Base-by-base conservation (phyloP, 1,140 invertebrate genomes). In the Xylocopa sonorina region DNA sequence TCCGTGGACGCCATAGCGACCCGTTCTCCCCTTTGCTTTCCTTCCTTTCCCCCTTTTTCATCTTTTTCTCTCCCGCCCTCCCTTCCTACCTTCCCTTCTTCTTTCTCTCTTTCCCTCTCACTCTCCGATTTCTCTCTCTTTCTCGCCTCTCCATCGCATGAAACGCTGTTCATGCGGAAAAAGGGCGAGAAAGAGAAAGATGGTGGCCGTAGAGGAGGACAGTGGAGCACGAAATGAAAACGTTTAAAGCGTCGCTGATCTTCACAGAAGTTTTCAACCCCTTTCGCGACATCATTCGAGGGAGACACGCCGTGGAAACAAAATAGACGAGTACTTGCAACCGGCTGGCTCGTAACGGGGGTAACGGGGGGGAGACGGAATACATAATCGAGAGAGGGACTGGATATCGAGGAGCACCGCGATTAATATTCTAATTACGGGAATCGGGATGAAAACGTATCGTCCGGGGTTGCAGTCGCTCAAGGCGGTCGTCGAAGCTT, bases 1-100 rank as follows among this genome's bases (percentile, higher is more conserved):
- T 87, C 81, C 63, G 75, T 82, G 79, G 87, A 88, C 90, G 91
- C 92, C 91, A 92, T 92, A 86, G 88, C 90, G 86, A 86, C 85
- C 82, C 87, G 87, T 84, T 69, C 83, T 53, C 57, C 64, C 62
- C 24, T 63, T 64, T 67, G 24, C 57, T 73, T 75, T 62, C 41
- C 63, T 75, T 63, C 41, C 43, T 46, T 62, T 53, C 69, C 53
- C 32, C n/a, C 27, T 14, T 16, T 66, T 48, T 62, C 3, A 9
- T 32, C 41, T 63, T 12, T 41, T 67, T 29, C 29, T 55, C 21
- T 67, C 29, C 83, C 80, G 55, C 57, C 53, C 48, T 63, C 29
- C 10, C 29, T 24, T 12, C 29, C 5, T 53, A 24, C 7, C 63
- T 74, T 69, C 34, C 43, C 38, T 72, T 38, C 60, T 29, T 48